Evolutionary conservation across 2,888 invertebrate species (phyloP).

Genomic region (Synanthedon formicaeformis): DNA sequence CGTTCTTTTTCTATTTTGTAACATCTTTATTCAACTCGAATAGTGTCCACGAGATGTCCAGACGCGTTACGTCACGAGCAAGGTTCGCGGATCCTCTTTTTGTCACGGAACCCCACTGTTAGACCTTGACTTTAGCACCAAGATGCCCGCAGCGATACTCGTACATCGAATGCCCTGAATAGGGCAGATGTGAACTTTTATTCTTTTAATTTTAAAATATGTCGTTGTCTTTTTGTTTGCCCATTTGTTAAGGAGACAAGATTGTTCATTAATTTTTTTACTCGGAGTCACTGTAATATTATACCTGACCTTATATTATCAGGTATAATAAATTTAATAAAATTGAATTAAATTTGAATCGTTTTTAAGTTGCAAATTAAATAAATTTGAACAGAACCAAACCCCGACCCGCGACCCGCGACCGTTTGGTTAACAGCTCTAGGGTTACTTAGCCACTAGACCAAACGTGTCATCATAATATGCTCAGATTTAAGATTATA

Average conservation of each 20-base stretch:
- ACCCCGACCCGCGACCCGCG: no score
- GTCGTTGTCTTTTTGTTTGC: not conserved
- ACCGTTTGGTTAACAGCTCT: no score
- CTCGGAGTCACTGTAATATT: not conserved
- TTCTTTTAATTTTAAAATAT: not conserved
- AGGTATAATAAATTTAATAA: no score
- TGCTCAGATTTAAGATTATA: no score
- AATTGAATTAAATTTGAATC: no score
- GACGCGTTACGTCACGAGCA: slow-evolving; percentile 40
- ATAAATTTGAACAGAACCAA: no score
- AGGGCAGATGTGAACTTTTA: slow-evolving; percentile 15
- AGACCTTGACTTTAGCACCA: slow-evolving; percentile 41
- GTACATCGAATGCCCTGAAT: slow-evolving; percentile 37
- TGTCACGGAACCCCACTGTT: slow-evolving; percentile 40
- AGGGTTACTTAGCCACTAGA: no score
- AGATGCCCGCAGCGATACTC: slow-evolving; percentile 34
- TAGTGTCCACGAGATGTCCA: slow-evolving; percentile 30
- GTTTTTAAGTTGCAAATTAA: no score
- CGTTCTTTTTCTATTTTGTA: slow-evolving; percentile 5
- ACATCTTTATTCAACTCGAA: not conserved
- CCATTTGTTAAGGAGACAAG: not conserved
- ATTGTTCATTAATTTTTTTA: not conserved
- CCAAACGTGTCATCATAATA: no score
- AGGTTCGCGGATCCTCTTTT: slow-evolving; percentile 21
- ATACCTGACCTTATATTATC: no score